phyloP scores from a whole-genome alignment of 1,140 invertebrate genomes.

The Heliconius hermathena region DNA sequence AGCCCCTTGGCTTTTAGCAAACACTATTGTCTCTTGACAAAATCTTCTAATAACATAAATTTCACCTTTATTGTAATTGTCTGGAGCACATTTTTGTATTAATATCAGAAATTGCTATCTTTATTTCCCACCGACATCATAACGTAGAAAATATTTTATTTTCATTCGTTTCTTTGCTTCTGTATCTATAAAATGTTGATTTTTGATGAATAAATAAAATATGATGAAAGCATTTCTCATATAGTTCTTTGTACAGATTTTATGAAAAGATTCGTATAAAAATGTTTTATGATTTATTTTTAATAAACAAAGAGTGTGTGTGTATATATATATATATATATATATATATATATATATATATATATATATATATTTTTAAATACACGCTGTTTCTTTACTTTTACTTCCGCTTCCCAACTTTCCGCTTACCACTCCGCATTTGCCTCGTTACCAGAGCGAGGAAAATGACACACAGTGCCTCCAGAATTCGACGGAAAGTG shows the following conservation, averaged over 20 bases:
- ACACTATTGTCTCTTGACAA: not conserved
- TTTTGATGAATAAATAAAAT: not conserved
- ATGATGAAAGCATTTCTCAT: not conserved
- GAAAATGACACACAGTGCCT: too few relatives aligned
- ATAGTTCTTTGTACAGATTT: not conserved
- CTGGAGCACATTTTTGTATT: conserved; percentile 12
- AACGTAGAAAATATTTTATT: conserved; percentile 2
- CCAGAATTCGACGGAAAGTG: too few relatives aligned
- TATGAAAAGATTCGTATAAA: not conserved
- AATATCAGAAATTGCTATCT: conserved; percentile 11
- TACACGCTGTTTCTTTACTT: too few relatives aligned
- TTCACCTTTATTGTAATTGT: not conserved
- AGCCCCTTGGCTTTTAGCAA: not conserved
- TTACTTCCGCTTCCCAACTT: too few relatives aligned
- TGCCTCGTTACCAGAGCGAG: too few relatives aligned
- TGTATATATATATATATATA: too few relatives aligned
- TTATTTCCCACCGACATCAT: conserved; percentile 2
- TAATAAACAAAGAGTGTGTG: too few relatives aligned
- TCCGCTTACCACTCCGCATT: too few relatives aligned
- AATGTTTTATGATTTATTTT: not conserved
- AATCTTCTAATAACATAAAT: conserved; percentile 1
- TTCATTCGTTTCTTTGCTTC: not conserved
- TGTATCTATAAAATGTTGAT: not conserved
- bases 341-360: too few relatives aligned
- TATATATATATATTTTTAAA: too few relatives aligned